Base-by-base conservation (phyloP, 2,797 vertebrate genomes). In the Protonibea diacanthus region DNA sequence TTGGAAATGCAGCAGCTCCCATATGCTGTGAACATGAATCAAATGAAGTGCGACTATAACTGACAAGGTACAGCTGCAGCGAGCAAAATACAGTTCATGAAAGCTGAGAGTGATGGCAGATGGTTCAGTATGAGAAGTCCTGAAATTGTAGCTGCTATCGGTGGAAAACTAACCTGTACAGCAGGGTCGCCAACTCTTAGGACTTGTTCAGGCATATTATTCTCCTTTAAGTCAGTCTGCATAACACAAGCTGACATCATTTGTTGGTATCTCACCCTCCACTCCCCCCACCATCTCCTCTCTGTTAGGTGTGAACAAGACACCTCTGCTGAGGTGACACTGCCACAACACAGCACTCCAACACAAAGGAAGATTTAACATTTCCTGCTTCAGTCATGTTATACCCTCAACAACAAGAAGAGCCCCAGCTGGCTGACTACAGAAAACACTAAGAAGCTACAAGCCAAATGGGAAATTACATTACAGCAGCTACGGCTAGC, bases 381-480 rank as follows among this genome's bases (percentile, higher is more conserved):
- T 59, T 33, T 64, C 12, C 7, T 42, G 17, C 44, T 51, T 51
- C 59, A 63, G 60, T 51, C 18, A 6, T 59, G 27, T 65, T 27
- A 47, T 59, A 57, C 56, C 47, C 42, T 53, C 53, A 1, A 9
- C 33, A 14, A 57, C 66, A 47, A 66, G 25, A 27, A 40, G 51
- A 83, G 66, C 55, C 62, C 20, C 64, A 66, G 59, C 72, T 72
- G 76, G 27, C 72, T 53, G 64, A 57, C 33, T 74, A 65, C 64
- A 55, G 29, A 45, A 27, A 44, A 44, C 42, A 67, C 59, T 17
- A 8, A 70, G 20, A 67, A 67, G 78, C 68, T 84, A 70, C 64
- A 71, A 76, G 67, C 76, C 71, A 80, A 88, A 76, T 71, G 80
- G 80, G 74, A 89, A 92, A 90, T 88, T 66, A 72, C 44, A 88